phyloP scores from a whole-genome alignment of 1,140 invertebrate genomes.

The Caerostris extrusa region DNA sequence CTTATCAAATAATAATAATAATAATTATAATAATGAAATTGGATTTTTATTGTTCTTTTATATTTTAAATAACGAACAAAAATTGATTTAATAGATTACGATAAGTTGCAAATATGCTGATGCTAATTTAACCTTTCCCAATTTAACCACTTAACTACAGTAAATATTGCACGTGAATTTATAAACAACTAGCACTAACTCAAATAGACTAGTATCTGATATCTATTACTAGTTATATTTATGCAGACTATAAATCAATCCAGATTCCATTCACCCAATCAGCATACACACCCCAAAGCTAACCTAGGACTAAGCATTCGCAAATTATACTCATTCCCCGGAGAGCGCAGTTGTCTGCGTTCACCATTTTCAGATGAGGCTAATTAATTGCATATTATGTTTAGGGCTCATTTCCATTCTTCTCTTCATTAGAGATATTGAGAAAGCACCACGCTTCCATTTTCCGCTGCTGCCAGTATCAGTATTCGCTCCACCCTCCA shows the following conservation, averaged over 20 bases:
- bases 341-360: background rate
- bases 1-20: too few relatives aligned
- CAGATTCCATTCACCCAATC: background rate
- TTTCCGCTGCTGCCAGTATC: constrained; percentile 28
- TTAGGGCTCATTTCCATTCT: constrained; percentile 46
- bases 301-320: background rate
- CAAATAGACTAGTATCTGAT: background rate
- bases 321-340: background rate
- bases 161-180: too few relatives aligned
- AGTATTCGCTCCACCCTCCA: background rate
- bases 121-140: too few relatives aligned
- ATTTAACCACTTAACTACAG: too few relatives aligned
- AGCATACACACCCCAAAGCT: background rate
- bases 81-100: too few relatives aligned
- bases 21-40: too few relatives aligned
- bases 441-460: constrained; percentile 13
- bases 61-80: too few relatives aligned
- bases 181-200: background rate
- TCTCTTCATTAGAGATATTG: constrained; percentile 61
- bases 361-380: background rate
- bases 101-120: too few relatives aligned
- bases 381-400: constrained; percentile 59
- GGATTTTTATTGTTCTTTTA: too few relatives aligned
- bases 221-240: background rate
- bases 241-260: background rate